Evolutionary conservation across 2,113 vertebrate genomes (phyloP).

Genomic region (Meriones unguiculatus): DNA sequence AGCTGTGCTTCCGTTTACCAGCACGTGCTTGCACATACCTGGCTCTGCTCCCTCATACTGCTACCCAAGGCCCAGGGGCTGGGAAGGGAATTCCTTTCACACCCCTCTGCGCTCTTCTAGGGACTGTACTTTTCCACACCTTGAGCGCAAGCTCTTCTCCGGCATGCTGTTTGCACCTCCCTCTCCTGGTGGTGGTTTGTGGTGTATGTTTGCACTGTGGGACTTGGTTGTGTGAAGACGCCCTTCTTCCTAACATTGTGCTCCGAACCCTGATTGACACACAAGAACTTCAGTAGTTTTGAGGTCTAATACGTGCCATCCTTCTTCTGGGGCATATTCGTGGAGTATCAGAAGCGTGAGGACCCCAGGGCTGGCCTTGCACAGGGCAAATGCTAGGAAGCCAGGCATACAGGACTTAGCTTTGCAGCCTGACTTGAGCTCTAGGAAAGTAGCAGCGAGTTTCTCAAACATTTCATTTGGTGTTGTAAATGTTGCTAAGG

Average conservation of each 20-base stretch:
- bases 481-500: background rate
- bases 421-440: background rate
- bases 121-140: background rate
- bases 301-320: no score
- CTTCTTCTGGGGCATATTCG: background rate
- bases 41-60: background rate
- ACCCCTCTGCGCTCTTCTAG: background rate
- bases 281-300: background rate
- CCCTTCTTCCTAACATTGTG: background rate
- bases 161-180: background rate
- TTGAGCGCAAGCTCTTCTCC: background rate
- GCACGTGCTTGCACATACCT: background rate
- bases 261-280: background rate
- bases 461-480: background rate
- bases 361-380: background rate
- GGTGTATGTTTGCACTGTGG: background rate
- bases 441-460: background rate
- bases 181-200: background rate
- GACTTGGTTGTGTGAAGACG: background rate
- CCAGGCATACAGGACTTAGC: background rate
- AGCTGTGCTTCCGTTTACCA: background rate
- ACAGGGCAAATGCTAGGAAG: background rate
- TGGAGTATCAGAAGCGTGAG: fast-evolving
- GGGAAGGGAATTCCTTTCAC: background rate
- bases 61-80: background rate